A percentile compares a stretch with the other conserved stretches of the same genome.
These are phyloP conservation scores for Sterrhoptilus dennistouni DNA, from an alignment of 2,113 vertebrate genomes.

Conservation along the genomic window DNA sequence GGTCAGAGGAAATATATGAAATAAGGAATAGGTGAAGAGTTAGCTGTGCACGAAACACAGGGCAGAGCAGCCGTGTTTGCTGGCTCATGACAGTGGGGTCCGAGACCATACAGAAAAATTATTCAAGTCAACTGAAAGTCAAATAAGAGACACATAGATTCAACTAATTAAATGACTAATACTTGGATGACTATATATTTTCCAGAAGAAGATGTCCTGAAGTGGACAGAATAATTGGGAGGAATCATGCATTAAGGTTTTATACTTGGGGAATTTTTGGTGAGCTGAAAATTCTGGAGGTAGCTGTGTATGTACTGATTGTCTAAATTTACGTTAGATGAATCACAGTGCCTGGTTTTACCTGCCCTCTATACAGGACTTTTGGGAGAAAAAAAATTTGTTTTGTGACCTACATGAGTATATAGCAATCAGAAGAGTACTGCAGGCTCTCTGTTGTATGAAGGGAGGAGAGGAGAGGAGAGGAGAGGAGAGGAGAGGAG, in stretches of 20 bases:
- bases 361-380: neutral
- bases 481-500: neutral
- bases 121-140: neutral
- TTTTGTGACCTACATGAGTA: neutral
- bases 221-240: neutral
- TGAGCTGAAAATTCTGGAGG: neutral
- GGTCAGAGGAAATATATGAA: neutral
- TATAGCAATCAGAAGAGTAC: neutral
- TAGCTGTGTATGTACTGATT: neutral
- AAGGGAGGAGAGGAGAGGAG: neutral
- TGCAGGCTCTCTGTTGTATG: rapidly evolving
- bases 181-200: neutral
- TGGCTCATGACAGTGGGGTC: neutral
- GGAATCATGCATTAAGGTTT: neutral
- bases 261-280: neutral
- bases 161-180: neutral
- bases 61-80: neutral
- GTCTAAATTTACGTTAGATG: neutral
- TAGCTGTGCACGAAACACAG: neutral
- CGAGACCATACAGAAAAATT: neutral
- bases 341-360: neutral
- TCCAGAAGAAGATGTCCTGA: neutral
- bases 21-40: neutral
- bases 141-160: neutral
- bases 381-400: neutral